Conservation (phyloP, 2,113 vertebrate species). For the Pangasianodon hypophthalmus region DNA sequence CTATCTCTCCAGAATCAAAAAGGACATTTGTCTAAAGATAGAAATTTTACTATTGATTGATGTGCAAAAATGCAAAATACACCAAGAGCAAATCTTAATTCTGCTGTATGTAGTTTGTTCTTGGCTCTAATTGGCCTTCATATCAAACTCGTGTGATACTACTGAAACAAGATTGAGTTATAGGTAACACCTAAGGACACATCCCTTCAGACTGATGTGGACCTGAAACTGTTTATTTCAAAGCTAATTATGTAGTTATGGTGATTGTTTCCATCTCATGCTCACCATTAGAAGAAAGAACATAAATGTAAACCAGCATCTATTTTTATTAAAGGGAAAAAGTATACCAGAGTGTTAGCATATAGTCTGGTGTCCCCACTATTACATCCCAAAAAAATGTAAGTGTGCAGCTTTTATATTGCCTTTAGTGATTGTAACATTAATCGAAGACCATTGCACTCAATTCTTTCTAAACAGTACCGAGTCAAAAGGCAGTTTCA, state of each 20-base stretch:
- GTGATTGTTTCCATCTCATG: neutral
- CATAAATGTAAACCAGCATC: neutral
- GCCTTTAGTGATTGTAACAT: neutral
- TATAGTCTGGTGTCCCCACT: neutral
- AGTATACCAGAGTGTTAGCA: neutral
- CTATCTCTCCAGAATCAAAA: too few species aligned
- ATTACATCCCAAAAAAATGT: neutral
- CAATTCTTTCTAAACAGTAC: neutral
- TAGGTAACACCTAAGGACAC: neutral
- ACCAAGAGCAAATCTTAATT: too few species aligned
- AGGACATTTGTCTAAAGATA: too few species aligned
- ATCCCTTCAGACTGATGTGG: neutral
- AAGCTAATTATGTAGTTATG: neutral
- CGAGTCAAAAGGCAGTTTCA: neutral
- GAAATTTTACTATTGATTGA: too few species aligned
- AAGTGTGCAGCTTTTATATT: neutral
- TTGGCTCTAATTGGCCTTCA: neutral
- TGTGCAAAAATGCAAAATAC: too few species aligned
- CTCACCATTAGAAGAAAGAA: neutral
- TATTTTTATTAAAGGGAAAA: neutral
- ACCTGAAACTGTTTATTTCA: neutral
- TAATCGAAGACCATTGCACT: neutral
- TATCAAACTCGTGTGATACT: neutral
- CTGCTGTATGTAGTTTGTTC: neutral
- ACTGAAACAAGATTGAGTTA: neutral